Conservation (phyloP, 2,888 invertebrate genomes). For the Bruchidius siliquastri region DNA sequence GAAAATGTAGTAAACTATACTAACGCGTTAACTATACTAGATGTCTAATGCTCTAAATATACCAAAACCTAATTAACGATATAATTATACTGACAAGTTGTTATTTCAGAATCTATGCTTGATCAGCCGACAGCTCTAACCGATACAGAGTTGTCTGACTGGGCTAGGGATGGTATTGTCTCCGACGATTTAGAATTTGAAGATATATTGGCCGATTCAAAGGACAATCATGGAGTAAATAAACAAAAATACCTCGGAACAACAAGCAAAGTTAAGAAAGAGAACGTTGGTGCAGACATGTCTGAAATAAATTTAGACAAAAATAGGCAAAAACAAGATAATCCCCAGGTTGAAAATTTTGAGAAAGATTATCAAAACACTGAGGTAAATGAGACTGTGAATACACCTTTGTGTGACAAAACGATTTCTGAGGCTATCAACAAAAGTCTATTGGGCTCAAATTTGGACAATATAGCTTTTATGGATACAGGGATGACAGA, state of each 20-base stretch:
- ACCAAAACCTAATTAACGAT: no score
- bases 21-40: no score
- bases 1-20: no score
- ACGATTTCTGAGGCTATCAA: constrained; percentile 30
- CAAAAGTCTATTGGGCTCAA: constrained; percentile 42
- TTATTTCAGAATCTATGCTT: constrained; percentile 38
- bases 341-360: constrained; percentile 12
- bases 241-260: constrained; percentile 5
- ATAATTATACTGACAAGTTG: not conserved
- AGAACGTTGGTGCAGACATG: constrained; percentile 27
- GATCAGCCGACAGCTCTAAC: constrained; percentile 70
- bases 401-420: not conserved
- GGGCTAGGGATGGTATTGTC: constrained; percentile 77
- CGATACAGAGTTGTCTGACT: constrained; percentile 85
- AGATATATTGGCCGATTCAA: constrained; percentile 51
- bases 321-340: constrained; percentile 8
- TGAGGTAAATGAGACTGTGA: not conserved
- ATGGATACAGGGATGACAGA: constrained; percentile 84
- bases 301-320: constrained; percentile 26
- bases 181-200: constrained; percentile 70
- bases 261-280: constrained; percentile 26
- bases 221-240: constrained; percentile 7
- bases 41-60: no score
- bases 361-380: constrained; percentile 26
- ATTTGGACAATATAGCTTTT: constrained; percentile 76